Evolutionary conservation across 2,113 vertebrate genomes (phyloP), one percentile per base, ranked within the genome.

Genomic region (Scytalopus superciliaris): DNA sequence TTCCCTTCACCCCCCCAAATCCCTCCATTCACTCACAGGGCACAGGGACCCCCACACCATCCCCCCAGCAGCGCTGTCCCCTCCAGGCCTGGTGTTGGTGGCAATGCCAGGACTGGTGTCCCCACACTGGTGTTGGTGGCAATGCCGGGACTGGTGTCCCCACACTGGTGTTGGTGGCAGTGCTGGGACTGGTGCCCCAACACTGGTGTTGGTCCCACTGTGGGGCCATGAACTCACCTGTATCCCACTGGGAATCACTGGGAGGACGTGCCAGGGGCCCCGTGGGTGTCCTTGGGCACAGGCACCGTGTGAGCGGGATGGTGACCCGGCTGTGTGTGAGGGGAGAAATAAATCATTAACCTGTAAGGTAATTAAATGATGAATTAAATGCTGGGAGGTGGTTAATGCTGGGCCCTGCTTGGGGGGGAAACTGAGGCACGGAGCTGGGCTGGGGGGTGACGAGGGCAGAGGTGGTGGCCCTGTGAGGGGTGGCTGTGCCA

Each of bases 281-380:
- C 2, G 14, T 17, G 9, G 3, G 2, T 28, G 78, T 75, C 78
- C 70, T 45, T 10, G 52, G 74, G 86, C 0, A 1, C 62, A 45
- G 79, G 77, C 1, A 2, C 84, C 0, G 52, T 8, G 62, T 0
- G 79, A 35, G 33, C 0, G 0, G 70, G 27, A 81, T 6, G 3
- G 47, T 28, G 78, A 37, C 39, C 14, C 1, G 14, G 78, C 88
- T 94, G 56, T 2, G 0, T 3, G 72, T 0, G 17, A 42, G 27
- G 67, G 31, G 57, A 72, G 70, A 67, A 37, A 59, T 42, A 14
- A 96, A 92, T 93, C 7, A 94, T 96, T 92, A 96, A 96, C 93
- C 45, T 0, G 0, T 27, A 27, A 42, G 42, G 40, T 70, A 82
- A 79, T 84, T 40, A 40, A 63, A 14, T 14, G 17, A 40, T 28